Conservation (phyloP, 2,113 vertebrate species). For the Corythornis cristatus region DNA sequence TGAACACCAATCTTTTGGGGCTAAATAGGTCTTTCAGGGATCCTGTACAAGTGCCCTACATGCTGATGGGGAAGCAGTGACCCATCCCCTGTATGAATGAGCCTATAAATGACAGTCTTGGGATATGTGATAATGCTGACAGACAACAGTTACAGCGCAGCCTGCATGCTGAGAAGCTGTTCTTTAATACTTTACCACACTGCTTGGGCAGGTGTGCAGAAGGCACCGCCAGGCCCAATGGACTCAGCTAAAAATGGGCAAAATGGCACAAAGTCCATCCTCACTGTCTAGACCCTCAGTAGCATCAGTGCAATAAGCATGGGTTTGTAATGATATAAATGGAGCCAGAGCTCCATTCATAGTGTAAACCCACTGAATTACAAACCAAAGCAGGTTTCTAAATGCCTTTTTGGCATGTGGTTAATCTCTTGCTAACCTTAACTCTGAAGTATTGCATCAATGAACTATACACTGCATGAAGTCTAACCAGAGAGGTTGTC, state of each 20-base stretch:
- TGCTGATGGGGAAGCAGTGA: background rate
- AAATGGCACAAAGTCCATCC: background rate
- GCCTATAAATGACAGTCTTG: background rate
- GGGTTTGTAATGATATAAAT: background rate
- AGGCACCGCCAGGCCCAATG: background rate
- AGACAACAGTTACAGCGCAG: too few species aligned
- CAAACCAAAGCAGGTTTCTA: background rate
- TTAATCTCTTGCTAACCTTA: background rate
- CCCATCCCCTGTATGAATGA: background rate
- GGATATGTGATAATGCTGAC: background rate
- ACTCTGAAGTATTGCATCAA: background rate
- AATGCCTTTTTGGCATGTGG: background rate
- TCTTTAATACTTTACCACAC: accelerated
- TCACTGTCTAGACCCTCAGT: background rate
- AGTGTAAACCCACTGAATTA: background rate
- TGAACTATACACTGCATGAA: background rate
- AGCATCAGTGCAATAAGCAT: background rate
- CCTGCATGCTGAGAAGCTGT: background rate
- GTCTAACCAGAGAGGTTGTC: background rate
- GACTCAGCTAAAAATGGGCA: background rate
- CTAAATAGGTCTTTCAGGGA: background rate
- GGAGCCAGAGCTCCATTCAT: background rate
- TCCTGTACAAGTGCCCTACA: background rate
- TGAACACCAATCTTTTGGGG: background rate
- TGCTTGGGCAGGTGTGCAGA: background rate